Evolutionary conservation across 2,888 invertebrate species (phyloP).

Genomic region (Pterostichus niger): DNA sequence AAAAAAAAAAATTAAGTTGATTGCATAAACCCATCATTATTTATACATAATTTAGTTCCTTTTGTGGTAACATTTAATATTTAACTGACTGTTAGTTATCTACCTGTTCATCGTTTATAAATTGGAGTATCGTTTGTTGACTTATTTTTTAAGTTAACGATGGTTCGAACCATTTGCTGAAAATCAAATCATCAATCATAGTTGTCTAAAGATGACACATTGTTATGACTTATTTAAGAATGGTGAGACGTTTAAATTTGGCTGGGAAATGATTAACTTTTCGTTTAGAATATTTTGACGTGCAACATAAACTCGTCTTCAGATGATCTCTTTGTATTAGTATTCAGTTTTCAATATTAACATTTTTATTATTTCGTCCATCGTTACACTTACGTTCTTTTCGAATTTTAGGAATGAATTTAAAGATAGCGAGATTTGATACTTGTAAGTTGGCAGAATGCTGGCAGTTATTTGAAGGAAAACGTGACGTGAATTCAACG

Average conservation of each 20-base stretch:
- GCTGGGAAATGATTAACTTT: slow-evolving; percentile 46
- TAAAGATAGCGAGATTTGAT: neutral
- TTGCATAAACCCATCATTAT: too few relatives aligned
- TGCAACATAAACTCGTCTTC: slow-evolving; percentile 24
- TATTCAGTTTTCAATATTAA: slow-evolving; percentile 23
- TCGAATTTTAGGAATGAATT: neutral
- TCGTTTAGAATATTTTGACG: slow-evolving; percentile 50
- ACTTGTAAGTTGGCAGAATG: neutral
- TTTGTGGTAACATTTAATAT: too few relatives aligned
- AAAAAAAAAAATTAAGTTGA: too few relatives aligned
- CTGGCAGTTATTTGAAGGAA: neutral
- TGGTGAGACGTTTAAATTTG: slow-evolving; percentile 30
- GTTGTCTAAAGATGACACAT: slow-evolving; percentile 31
- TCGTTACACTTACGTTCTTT: neutral
- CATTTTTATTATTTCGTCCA: slow-evolving; percentile 38
- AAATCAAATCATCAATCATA: slow-evolving; percentile 51
- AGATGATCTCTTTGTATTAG: slow-evolving; percentile 37
- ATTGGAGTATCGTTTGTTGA: slow-evolving; percentile 21
- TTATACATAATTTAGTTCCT: too few relatives aligned
- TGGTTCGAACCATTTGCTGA: slow-evolving; percentile 38
- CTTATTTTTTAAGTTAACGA: slow-evolving; percentile 21
- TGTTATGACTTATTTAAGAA: slow-evolving; percentile 53
- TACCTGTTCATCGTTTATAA: neutral
- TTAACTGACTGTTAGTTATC: too few relatives aligned
- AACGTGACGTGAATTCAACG: neutral